These are phyloP conservation scores for Allacma fusca DNA, from an alignment of 2,888 invertebrate species.

Conservation along the genomic window DNA sequence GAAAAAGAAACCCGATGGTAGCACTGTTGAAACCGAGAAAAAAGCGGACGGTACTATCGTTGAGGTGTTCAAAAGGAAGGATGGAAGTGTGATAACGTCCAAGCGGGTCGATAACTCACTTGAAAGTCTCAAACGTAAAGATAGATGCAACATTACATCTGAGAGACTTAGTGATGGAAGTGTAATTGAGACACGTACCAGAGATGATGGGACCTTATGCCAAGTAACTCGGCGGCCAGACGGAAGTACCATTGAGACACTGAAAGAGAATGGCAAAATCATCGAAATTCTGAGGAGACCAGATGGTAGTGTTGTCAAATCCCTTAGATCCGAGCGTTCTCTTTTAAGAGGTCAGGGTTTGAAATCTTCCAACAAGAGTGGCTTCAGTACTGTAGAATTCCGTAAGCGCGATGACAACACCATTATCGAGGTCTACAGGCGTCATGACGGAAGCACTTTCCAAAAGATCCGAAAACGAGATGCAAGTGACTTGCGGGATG, in stretches of 20 bases:
- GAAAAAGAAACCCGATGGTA: slow-evolving; percentile 14
- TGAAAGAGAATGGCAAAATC: neutral
- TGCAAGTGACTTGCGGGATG: neutral
- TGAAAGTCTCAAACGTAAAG: neutral
- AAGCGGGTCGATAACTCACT: neutral
- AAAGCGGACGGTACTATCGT: neutral
- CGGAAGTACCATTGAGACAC: slow-evolving; percentile 16
- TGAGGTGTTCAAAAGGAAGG: neutral
- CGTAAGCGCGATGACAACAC: neutral
- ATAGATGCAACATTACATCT: neutral
- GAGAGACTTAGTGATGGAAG: slow-evolving; percentile 14
- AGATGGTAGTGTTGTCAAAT: slow-evolving; percentile 9
- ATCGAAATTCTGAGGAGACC: neutral
- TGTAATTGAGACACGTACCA: slow-evolving; percentile 9
- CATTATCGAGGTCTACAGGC: slow-evolving; percentile 6
- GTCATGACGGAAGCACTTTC: slow-evolving; percentile 14
- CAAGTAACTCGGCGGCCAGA: neutral
- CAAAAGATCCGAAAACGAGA: slow-evolving; percentile 5
- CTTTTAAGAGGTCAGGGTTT: neutral
- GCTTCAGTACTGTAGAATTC: neutral
- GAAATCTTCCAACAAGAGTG: neutral
- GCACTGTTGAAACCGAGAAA: slow-evolving; percentile 3
- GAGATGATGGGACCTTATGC: slow-evolving; percentile 1
- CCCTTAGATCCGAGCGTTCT: neutral
- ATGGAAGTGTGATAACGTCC: slow-evolving; percentile 17